Base-by-base conservation (phyloP, 2,113 vertebrate genomes). In the Connochaetes taurinus region DNA sequence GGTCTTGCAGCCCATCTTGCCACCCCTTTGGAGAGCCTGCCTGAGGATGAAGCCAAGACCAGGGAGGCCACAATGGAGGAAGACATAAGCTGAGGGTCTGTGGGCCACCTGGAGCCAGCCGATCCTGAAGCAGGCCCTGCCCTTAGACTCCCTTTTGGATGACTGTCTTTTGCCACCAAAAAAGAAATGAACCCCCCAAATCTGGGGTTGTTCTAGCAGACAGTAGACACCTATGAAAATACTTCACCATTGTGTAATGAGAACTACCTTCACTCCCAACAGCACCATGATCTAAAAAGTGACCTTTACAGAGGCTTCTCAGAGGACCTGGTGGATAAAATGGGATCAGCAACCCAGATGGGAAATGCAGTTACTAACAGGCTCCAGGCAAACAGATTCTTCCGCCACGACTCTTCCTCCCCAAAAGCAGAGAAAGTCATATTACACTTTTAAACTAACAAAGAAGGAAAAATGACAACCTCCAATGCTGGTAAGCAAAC, bases 221-320 rank as follows among this genome's bases (percentile, higher is more conserved):
- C 2, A 82, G 23, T 25, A 76, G 36, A 3, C 1, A 11, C 2
- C n/a, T 5, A 9, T 1, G 17, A 50, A 82, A 55, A 57, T 2
- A 8, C 19, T 27, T 47, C 9, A 31, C 62, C 52, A 62, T 0
- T 0, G 0, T 17, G 21, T 13, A 36, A 50, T 1, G 4, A 64
- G 7, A 25, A n/a, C 53, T n/a, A 74, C 67, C 87, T 71, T 31
- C 60, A 43, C 64, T 50, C 36, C 33, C 45, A 89, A 33, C 27
- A 0, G n/a, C 62, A 52, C 36, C 12, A 2, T n/a, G 43, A 87
- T 33, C 78, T 29, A 62, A 40, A 52, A 47, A 60, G 19, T 3
- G 50, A 74, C 43, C 36, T 33, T 87, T n/a, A 33, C 55, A 5
- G 52, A 43, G 21, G 55, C 17, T 52, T 29, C 90, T 67, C 47